Evolutionary conservation across 2,888 invertebrate species (phyloP).

Genomic region (Phyllotreta striolata): DNA sequence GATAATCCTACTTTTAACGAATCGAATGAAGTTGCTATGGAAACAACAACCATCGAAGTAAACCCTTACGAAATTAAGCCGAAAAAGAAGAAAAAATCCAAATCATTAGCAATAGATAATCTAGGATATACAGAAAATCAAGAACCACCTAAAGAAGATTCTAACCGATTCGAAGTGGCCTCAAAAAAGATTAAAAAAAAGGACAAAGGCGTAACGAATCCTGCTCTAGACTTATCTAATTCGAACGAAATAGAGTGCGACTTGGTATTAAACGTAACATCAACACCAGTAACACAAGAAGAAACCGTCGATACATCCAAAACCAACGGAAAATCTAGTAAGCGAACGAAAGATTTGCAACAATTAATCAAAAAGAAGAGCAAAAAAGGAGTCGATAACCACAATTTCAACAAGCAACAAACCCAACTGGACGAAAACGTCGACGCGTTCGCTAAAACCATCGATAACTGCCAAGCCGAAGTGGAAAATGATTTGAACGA

Average conservation of each 20-base stretch:
- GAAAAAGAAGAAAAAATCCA: constrained; percentile 27
- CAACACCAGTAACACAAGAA: constrained; percentile 43
- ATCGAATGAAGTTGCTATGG: constrained; percentile 17
- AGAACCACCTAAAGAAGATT: constrained; percentile 19
- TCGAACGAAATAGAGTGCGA: constrained; percentile 40
- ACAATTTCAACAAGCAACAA: constrained; percentile 46
- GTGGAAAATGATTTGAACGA: constrained; percentile 60
- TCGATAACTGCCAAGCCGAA: constrained; percentile 57
- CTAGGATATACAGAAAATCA: constrained; percentile 38
- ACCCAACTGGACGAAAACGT: constrained; percentile 51
- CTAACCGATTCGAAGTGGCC: constrained; percentile 32
- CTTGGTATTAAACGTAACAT: constrained; percentile 49
- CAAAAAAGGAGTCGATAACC: constrained; percentile 47
- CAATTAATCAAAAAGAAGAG: constrained; percentile 29
- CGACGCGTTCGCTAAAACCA: constrained; percentile 48
- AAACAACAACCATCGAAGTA: constrained; percentile 30
- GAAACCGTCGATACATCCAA: neutral
- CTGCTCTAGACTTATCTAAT: constrained; percentile 43
- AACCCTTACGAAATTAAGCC: constrained; percentile 26
- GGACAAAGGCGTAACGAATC: constrained; percentile 39
- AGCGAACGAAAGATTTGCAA: too few relatives aligned
- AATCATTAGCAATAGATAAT: constrained; percentile 42
- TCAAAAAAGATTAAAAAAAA: constrained; percentile 29
- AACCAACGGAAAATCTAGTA: neutral
- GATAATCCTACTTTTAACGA: constrained; percentile 42